phyloP scores from a whole-genome alignment of 2,113 vertebrate species.

The Plecturocebus donacophilus region DNA sequence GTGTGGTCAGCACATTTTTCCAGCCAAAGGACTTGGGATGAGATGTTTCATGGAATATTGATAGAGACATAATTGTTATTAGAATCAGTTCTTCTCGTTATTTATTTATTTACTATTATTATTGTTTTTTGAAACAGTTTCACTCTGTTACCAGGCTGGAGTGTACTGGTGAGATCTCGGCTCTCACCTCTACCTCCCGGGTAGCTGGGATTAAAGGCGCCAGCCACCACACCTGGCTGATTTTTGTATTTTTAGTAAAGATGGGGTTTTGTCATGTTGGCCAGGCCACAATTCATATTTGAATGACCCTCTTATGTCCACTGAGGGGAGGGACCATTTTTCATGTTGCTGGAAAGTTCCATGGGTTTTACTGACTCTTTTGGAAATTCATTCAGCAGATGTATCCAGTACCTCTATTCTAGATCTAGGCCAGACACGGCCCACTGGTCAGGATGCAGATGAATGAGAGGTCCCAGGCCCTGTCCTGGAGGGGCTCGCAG shows the following conservation, averaged over 20 bases:
- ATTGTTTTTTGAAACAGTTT: too few relatives aligned
- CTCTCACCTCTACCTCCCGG: too few relatives aligned
- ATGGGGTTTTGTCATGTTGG: too few relatives aligned
- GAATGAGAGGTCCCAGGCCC: neutral
- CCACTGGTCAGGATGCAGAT: neutral
- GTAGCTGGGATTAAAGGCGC: too few relatives aligned
- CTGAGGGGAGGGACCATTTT: neutral
- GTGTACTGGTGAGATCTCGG: too few relatives aligned
- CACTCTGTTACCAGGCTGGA: too few relatives aligned
- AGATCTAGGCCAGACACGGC: neutral
- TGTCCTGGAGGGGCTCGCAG: neutral
- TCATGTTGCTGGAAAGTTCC: slow-evolving; percentile 21
- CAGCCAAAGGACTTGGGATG: neutral
- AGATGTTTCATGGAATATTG: neutral
- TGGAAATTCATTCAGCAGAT: slow-evolving; percentile 5
- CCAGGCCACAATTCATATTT: neutral
- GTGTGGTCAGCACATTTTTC: neutral
- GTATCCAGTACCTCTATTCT: neutral
- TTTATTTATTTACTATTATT: too few relatives aligned
- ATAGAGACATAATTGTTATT: neutral
- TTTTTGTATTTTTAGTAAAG: too few relatives aligned
- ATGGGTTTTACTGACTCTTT: slow-evolving; percentile 27
- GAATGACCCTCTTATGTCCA: neutral
- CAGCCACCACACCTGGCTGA: too few relatives aligned
- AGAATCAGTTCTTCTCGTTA: neutral